Base-by-base conservation (phyloP, 2,797 vertebrate genomes). In the Bradypus variegatus region DNA sequence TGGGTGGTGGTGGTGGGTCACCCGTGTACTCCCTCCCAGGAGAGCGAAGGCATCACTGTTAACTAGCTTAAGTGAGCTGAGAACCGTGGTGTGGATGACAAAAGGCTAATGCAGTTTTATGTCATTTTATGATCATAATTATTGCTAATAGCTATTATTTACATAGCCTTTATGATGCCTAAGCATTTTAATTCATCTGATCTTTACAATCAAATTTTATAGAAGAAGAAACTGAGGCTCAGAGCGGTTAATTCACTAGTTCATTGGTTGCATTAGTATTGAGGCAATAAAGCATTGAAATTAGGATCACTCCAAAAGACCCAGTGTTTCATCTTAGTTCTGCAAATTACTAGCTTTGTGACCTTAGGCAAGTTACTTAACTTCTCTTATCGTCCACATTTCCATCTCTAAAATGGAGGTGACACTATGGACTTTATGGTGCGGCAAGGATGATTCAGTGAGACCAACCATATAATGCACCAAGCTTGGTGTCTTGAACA, bases 371-470 rank as follows among this genome's bases (percentile, higher is more conserved):
- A 31, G 23, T 91, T 48, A n/a, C 41, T 72, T 64, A 38, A 33
- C 62, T 89, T 69, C 80, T 64, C 48, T 82, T 58, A 38, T 64
- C 80, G 48, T 87, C 78, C 27, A 16, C 14, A 3, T 83, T 73
- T 77, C 72, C 55, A n/a, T 91, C 75, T 48, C 48, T 78, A 48
- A 76, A 50, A 33, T 53, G 85, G 79, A 76, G 13, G 72, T 67
- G 31, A 75, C n/a, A 48, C n/a, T 45, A 36, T 3, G 3, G 29
- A 38, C 16, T 33, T 72, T 65, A 64, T 29, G 18, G 48, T n/a
- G 2, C n/a, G 11, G 48, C 69, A 55, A 84, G 62, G 62, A 41
- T 53, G 62, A 38, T 48, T 70, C 55, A 29, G n/a, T 16, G 48
- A 89, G 78, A 41, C 38, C 45, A 8, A 48, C 48, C 29, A 23